These are phyloP conservation scores for Nomada goodeniana DNA, from an alignment of 2,888 invertebrate species.

Conservation along the genomic window DNA sequence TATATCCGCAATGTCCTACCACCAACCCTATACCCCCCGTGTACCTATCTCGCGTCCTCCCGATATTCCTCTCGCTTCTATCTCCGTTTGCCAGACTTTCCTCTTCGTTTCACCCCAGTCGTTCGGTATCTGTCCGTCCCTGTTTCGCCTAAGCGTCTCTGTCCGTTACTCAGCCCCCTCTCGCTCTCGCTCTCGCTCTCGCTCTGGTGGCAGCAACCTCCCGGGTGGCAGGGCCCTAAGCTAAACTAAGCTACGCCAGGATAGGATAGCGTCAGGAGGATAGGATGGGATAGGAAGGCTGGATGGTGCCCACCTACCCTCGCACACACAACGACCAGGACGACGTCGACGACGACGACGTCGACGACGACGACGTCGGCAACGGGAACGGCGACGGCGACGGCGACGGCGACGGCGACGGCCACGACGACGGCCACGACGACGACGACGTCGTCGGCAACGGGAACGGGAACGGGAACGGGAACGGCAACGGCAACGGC, in stretches of 20 bases:
- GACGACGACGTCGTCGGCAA: constrained; percentile 53
- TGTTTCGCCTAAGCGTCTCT: constrained; percentile 34
- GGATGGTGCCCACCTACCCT: constrained; percentile 72
- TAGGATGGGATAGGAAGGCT: constrained; percentile 74
- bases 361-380: constrained; percentile 40
- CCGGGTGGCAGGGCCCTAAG: constrained; percentile 76
- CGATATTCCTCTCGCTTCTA: neutral
- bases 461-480: too few relatives aligned
- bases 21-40: constrained; percentile 76
- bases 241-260: constrained; percentile 80
- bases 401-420: constrained; percentile 57
- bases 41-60: constrained; percentile 59
- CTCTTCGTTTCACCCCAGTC: constrained; percentile 31
- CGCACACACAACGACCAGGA: constrained; percentile 62
- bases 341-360: constrained; percentile 46
- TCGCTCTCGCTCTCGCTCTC: constrained; percentile 23
- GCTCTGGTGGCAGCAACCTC: constrained; percentile 58
- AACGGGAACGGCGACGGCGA: constrained; percentile 41
- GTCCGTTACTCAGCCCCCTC: constrained; percentile 36
- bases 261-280: constrained; percentile 76
- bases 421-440: constrained; percentile 59
- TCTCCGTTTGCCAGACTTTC: constrained; percentile 46
- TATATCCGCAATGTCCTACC: constrained; percentile 84
- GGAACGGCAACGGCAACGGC: constrained; percentile 40
- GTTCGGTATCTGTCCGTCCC: constrained; percentile 15